Conservation (phyloP, 1,140 invertebrate species). For the Ericerus pela region DNA sequence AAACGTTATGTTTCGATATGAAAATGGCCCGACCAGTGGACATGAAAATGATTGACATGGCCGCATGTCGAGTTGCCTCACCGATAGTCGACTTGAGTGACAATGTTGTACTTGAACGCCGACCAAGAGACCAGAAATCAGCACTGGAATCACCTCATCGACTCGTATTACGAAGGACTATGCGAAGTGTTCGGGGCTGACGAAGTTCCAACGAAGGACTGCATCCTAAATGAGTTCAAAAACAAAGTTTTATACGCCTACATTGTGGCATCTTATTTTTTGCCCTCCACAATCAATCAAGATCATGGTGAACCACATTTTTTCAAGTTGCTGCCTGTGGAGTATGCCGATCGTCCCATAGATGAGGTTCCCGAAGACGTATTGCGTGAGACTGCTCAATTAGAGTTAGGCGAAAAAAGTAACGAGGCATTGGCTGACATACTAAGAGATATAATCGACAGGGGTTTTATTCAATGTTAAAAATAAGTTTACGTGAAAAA, state of each 20-base stretch:
- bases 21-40: conserved; percentile 19
- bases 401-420: too few species aligned
- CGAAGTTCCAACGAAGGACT: background rate
- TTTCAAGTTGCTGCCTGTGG: too few species aligned
- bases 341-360: too few species aligned
- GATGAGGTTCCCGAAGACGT: too few species aligned
- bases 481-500: too few species aligned
- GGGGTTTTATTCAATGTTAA: too few species aligned
- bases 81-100: conserved; percentile 31
- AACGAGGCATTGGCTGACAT: too few species aligned
- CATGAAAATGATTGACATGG: conserved; percentile 32
- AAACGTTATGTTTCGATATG: conserved; percentile 27
- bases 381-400: too few species aligned
- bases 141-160: conserved; percentile 26
- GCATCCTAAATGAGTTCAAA: background rate
- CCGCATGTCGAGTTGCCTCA: conserved; percentile 27
- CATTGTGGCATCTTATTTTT: background rate
- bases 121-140: conserved; percentile 20
- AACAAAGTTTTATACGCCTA: background rate
- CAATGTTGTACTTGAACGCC: conserved; percentile 31
- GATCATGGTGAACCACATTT: too few species aligned
- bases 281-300: too few species aligned
- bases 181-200: background rate
- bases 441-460: too few species aligned
- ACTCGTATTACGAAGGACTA: background rate